Percentiles rank a stretch among this genome's conserved stretches.
phyloP scores from a whole-genome alignment of 2,888 invertebrate genomes.

The Plagodis pulveraria region DNA sequence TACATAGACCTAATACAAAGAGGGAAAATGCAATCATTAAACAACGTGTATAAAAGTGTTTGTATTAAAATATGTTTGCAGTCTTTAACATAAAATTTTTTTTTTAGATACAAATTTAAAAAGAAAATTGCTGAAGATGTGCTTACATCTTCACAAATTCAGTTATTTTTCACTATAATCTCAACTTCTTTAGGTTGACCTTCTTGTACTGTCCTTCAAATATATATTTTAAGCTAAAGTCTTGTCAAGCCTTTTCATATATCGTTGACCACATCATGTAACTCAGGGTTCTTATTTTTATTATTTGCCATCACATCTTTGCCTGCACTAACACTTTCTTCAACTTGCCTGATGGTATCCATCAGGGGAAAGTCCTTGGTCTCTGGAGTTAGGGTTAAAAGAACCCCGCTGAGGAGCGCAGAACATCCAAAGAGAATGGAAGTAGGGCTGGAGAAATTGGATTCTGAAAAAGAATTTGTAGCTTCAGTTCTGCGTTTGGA shows the following conservation, averaged over 20 bases:
- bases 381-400: constrained; percentile 64
- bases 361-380: constrained; percentile 65
- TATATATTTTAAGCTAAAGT: constrained; percentile 8
- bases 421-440: constrained; percentile 69
- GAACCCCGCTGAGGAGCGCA: constrained; percentile 58
- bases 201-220: no score
- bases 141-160: no score
- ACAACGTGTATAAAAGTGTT: no score
- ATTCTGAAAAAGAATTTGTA: constrained; percentile 56
- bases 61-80: no score
- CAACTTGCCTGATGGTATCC: constrained; percentile 69
- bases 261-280: not conserved
- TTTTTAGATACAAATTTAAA: no score
- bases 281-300: not conserved
- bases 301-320: constrained; percentile 11
- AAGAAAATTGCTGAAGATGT: no score
- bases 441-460: constrained; percentile 63
- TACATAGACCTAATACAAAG: no score
- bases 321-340: constrained; percentile 40
- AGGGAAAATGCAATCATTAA: no score
- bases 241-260: not conserved
- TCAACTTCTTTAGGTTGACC: no score
- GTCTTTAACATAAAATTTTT: no score
- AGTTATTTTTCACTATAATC: no score
- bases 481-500: no score